A percentile compares a stretch with the other conserved stretches of the same genome.
Evolutionary conservation across 2,797 vertebrate genomes (phyloP).

Genomic region (Danio aesculapii): DNA sequence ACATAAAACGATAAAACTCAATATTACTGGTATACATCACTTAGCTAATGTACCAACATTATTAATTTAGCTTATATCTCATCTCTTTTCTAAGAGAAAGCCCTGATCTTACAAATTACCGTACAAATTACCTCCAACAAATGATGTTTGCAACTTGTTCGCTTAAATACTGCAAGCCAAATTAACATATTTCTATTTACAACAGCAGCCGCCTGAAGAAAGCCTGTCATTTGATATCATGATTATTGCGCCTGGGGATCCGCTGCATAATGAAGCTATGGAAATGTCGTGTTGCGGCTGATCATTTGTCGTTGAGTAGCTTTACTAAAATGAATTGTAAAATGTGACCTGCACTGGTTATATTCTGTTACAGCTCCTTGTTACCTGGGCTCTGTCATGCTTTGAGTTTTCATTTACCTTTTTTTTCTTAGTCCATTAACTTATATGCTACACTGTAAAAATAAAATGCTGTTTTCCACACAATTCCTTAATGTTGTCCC

Average conservation of each 20-base stretch:
- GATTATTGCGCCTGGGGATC: conserved; percentile 44
- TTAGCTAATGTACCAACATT: conserved; percentile 9
- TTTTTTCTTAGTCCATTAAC: no score
- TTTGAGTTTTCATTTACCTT: conserved; percentile 66
- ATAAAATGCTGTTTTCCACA: no score
- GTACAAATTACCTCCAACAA: conserved; percentile 47
- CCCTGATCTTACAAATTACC: conserved; percentile 8
- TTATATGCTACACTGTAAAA: no score
- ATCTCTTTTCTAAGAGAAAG: background rate
- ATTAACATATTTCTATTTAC: conserved; percentile 59
- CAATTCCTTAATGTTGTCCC: no score
- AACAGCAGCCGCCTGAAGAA: conserved; percentile 23
- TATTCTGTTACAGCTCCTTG: conserved; percentile 69
- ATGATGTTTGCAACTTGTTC: conserved; percentile 51
- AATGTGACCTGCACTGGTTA: conserved; percentile 71
- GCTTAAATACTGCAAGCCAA: conserved; percentile 43
- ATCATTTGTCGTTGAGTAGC: conserved; percentile 69
- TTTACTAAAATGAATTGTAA: conserved; percentile 76
- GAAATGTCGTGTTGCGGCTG: conserved; percentile 41
- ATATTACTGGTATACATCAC: background rate
- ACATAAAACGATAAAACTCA: background rate
- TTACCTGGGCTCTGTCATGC: conserved; percentile 75
- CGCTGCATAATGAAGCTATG: conserved; percentile 47
- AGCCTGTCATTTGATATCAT: conserved; percentile 49
- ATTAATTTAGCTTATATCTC: background rate